Evolutionary conservation across 2,797 vertebrate genomes (phyloP).

Genomic region (Schizopygopsis malacanthus): DNA sequence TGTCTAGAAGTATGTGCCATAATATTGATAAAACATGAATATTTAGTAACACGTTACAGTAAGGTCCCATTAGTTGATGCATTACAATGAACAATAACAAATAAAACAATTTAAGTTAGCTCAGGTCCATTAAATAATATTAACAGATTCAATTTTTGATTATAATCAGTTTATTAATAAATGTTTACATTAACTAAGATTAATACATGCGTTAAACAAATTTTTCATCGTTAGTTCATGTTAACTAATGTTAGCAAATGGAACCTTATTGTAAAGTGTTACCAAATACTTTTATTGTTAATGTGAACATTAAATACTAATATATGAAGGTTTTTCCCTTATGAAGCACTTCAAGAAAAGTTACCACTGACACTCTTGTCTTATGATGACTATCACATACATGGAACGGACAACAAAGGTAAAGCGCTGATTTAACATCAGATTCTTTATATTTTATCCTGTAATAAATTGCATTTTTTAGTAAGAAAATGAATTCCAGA

Average conservation of each 20-base stretch:
- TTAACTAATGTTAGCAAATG: not conserved
- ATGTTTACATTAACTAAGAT: not conserved
- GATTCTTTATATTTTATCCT: not conserved
- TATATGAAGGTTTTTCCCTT: not conserved
- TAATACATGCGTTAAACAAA: not conserved
- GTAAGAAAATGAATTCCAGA: not conserved
- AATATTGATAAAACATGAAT: not conserved
- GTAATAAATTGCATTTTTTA: not conserved
- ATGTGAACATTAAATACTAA: slow-evolving; percentile 2
- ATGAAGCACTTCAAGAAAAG: slow-evolving; percentile 14
- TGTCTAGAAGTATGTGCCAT: not conserved
- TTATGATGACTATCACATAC: not conserved
- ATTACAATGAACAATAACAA: not conserved
- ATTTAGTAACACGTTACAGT: not conserved
- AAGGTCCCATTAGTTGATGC: not conserved
- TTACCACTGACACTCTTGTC: not conserved
- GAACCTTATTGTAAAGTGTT: not conserved
- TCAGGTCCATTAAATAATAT: not conserved
- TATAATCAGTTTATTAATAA: not conserved
- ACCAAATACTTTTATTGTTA: not conserved
- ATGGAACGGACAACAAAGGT: not conserved
- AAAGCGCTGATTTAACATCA: not conserved
- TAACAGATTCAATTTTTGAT: not conserved
- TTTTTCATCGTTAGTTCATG: not conserved
- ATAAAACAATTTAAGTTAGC: not conserved